Conservation (phyloP, 2,113 vertebrate species). For the Rhinolophus ferrumequinum region DNA sequence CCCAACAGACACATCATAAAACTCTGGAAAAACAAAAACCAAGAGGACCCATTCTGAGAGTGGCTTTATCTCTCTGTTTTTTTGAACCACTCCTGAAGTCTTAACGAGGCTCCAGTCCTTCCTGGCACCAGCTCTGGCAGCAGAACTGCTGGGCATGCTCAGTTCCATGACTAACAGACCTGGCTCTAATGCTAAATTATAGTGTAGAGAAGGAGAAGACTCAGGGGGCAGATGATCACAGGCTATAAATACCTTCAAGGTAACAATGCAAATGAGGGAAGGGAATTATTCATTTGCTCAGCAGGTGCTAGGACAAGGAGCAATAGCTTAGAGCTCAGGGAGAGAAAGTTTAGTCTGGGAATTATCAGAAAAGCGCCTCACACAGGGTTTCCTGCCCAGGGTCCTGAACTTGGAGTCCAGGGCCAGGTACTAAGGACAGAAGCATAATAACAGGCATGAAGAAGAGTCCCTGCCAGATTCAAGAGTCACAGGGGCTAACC, state of each 20-base stretch:
- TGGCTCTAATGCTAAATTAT: slow-evolving; percentile 49
- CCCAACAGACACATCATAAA: neutral
- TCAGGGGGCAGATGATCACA: slow-evolving; percentile 65
- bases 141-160: neutral
- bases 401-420: neutral
- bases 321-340: slow-evolving; percentile 34
- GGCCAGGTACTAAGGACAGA: neutral
- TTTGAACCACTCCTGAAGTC: neutral
- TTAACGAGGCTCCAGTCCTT: neutral
- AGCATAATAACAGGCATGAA: neutral
- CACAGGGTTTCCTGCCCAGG: neutral
- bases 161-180: slow-evolving; percentile 1
- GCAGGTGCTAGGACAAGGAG: slow-evolving; percentile 58
- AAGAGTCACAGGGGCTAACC: slow-evolving; percentile 63
- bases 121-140: neutral
- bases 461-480: slow-evolving; percentile 56
- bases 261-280: slow-evolving; percentile 70
- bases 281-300: slow-evolving; percentile 73
- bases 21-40: neutral
- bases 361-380: slow-evolving; percentile 41
- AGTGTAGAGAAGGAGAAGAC: slow-evolving; percentile 55
- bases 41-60: neutral
- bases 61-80: neutral
- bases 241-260: slow-evolving; percentile 72
- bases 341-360: slow-evolving; percentile 5